Evolutionary conservation across 2,888 invertebrate genomes (phyloP).

Genomic region (Hipparchia sbordonii): DNA sequence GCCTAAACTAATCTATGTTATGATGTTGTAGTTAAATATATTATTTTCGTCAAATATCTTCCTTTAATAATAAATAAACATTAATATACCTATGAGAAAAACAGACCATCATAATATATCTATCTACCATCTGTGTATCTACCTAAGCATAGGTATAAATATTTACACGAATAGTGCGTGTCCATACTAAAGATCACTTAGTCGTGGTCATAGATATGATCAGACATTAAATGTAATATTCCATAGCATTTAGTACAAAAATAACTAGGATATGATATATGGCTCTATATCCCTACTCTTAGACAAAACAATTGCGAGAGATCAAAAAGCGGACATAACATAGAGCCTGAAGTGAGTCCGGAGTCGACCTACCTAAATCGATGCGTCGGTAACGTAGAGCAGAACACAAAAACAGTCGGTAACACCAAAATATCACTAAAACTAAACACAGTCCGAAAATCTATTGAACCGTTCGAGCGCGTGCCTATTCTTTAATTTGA

Average conservation of each 20-base stretch:
- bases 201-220: background rate
- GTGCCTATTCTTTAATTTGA: constrained; percentile 74
- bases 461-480: constrained; percentile 52
- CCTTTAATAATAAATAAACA: too few species aligned
- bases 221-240: background rate
- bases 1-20: too few species aligned
- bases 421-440: constrained; percentile 57
- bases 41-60: too few species aligned
- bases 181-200: background rate
- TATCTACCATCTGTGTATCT: too few species aligned
- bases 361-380: constrained; percentile 49
- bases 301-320: background rate
- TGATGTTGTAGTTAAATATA: too few species aligned
- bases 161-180: background rate
- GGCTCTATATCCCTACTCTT: background rate
- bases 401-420: constrained; percentile 34
- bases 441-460: constrained; percentile 65
- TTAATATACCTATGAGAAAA: too few species aligned
- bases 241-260: background rate
- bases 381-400: constrained; percentile 48
- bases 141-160: too few species aligned
- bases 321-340: background rate
- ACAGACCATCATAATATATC: too few species aligned
- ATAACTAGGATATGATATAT: background rate
- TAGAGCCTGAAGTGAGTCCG: constrained; percentile 13